Evolutionary conservation across 2,113 vertebrate genomes (phyloP), one percentile per base, ranked within the genome.

Genomic region (Vulpes vulpes): DNA sequence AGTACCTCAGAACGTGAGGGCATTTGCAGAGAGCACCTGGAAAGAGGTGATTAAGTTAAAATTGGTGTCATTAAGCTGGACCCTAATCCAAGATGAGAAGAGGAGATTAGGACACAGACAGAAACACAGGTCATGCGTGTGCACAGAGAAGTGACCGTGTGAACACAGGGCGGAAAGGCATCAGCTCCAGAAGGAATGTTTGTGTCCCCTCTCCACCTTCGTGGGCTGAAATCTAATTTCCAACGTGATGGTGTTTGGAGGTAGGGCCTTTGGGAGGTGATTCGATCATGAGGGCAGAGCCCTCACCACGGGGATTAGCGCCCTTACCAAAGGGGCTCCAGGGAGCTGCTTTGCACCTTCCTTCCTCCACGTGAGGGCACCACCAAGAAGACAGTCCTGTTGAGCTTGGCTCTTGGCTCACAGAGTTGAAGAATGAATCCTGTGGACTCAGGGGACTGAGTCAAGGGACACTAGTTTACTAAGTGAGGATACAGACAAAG

Each of bases 51-150:
- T 51, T 76, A 85, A 59, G 9, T 35, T 82, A 87, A 94, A 30
- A 65, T 19, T 19, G 4, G 2, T 10, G 2, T 35, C 2, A 0
- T 62, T 12, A 57, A 5, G 4, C 4, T n/a, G 27, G 81, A 4
- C 2, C 5, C 20, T 80, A 59, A 23, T 69, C 15, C 8, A 17
- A 64, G 53, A 20, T 27, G 27, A 78, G 27, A 67, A 62, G 35
- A 86, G 20, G 16, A 73, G 25, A 19, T 27, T 38, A 51, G 23
- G 11, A 53, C 8, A 35, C 10, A 76, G 9, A 57, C 1, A 84
- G 53, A 23, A 64, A 94, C 32, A 65, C 9, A 57, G 60, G 10
- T 32, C 38, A 12, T 16, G 2, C 14, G 30, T 6, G 35, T 9
- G 51, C 23, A 87, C 35, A 81, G 73, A 65, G 60, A 79, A 8